These are phyloP conservation scores for Pachypsylla venusta DNA, from an alignment of 1,140 invertebrate species.

Conservation along the genomic window DNA sequence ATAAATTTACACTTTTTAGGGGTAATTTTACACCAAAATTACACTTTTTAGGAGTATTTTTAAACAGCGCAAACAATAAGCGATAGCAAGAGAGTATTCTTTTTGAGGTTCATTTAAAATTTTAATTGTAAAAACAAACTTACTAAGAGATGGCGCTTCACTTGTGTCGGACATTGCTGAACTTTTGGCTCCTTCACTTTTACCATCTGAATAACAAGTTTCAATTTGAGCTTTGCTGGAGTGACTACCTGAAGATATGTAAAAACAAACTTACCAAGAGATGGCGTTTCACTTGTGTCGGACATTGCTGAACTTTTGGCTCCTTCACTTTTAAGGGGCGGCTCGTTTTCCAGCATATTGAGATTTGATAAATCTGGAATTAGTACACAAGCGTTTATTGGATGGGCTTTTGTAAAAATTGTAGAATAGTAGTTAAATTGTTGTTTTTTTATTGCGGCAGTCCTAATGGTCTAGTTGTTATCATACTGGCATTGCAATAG, in stretches of 20 bases:
- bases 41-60: too few species aligned
- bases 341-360: conserved; percentile 60
- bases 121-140: too few species aligned
- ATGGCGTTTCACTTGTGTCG: conserved; percentile 84
- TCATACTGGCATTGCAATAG: too few species aligned
- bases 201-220: conserved; percentile 37
- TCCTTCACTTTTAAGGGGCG: conserved; percentile 46
- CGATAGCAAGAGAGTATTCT: too few species aligned
- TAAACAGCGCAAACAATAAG: too few species aligned
- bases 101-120: too few species aligned
- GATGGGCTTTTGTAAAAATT: not conserved
- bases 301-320: conserved; percentile 79
- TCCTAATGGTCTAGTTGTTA: too few species aligned
- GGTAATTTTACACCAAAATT: too few species aligned
- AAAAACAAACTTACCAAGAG: conserved; percentile 38
- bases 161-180: conserved; percentile 89
- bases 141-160: conserved; percentile 68
- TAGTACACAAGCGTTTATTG: not conserved
- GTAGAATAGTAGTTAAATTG: not conserved
- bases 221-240: conserved; percentile 67
- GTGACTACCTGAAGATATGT: too few species aligned
- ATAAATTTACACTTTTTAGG: too few species aligned
- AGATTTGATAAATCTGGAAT: conserved; percentile 49
- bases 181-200: conserved; percentile 60
- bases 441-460: too few species aligned